Base-by-base conservation (phyloP, 2,888 invertebrate genomes). In the Lordiphosa fenestrarum region DNA sequence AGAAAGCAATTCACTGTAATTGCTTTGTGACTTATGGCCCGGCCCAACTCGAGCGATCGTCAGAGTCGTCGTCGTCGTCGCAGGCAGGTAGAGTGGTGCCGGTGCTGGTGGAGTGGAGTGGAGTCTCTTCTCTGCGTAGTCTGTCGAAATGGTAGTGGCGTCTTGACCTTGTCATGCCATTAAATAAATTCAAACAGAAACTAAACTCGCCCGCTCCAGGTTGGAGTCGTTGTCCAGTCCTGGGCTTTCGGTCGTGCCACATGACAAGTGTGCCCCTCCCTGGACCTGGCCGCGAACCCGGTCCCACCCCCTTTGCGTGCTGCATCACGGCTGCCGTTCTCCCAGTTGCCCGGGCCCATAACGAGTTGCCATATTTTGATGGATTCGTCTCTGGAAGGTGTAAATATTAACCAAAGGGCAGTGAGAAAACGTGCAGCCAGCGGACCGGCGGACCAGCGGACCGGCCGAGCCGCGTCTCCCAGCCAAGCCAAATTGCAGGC, bases 21-120 rank as follows among this genome's bases (percentile, higher is more conserved):
- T 86, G 81, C 76, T 84, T 76, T 85, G 77, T 84, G 82, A 87
- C 85, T 87, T 86, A 85, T 85, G 86, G 71, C 73, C 85, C 82
- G 76, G 75, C 78, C 72, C 73, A 81, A 77, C 69, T 80, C 76
- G 76, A 61, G 72, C 71, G 74, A 71, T 66, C 75, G 56, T 58
- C 63, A 44, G 72, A 69, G 69, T 63, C 71, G 59, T 56, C 61
- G 61, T 48, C 61, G 63, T 60, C 48, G 42, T 25, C 33, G 62
- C 53, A 53, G 66, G 66, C 71, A 71, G 80, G 75, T 78, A 76
- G 72, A 69, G 58, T 52, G 39, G 44, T 51, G 50, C 23, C 5
- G 15, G 15, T 23, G 49, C 41, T 25, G 6, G 12, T 15, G n/a
- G 1, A 2, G 15, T 15, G 15, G 15, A 15, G 15, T 37, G 23